These are phyloP conservation scores for Vesta saturnalis DNA, from an alignment of 2,888 invertebrate species.

Conservation along the genomic window DNA sequence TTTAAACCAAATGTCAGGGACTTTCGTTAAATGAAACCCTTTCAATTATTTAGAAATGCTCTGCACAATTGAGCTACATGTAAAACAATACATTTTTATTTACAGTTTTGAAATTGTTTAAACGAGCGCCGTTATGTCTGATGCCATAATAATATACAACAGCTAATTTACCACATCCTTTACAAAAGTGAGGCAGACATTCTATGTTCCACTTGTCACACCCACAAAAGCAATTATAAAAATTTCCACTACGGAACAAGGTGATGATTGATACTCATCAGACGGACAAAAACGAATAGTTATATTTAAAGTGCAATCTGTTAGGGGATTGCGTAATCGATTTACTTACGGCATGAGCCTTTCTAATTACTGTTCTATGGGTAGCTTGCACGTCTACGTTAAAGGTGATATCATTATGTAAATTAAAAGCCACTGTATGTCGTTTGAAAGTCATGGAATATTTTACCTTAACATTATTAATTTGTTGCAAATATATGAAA, in stretches of 20 bases:
- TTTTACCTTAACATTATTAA: background rate
- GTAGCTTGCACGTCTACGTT: background rate
- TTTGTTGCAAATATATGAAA: background rate
- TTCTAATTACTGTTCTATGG: no score
- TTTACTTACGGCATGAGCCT: background rate
- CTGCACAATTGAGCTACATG: no score
- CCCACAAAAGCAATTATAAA: constrained; percentile 2
- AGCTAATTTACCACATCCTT: constrained; percentile 14
- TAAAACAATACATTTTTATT: no score
- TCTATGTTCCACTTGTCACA: background rate
- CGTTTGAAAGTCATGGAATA: constrained; percentile 1
- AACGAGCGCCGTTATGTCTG: no score
- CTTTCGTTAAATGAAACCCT: no score
- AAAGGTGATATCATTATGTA: background rate
- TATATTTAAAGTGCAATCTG: no score
- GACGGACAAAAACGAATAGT: background rate
- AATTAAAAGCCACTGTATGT: background rate
- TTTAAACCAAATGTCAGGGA: no score
- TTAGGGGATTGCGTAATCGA: background rate
- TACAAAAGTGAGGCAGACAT: background rate
- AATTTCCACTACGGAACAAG: background rate
- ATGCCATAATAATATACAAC: background rate
- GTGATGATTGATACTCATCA: constrained; percentile 1
- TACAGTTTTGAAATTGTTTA: no score
- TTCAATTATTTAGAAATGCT: no score